Evolutionary conservation across 2,888 invertebrate genomes (phyloP).

Genomic region (Eustalomyia histrio): DNA sequence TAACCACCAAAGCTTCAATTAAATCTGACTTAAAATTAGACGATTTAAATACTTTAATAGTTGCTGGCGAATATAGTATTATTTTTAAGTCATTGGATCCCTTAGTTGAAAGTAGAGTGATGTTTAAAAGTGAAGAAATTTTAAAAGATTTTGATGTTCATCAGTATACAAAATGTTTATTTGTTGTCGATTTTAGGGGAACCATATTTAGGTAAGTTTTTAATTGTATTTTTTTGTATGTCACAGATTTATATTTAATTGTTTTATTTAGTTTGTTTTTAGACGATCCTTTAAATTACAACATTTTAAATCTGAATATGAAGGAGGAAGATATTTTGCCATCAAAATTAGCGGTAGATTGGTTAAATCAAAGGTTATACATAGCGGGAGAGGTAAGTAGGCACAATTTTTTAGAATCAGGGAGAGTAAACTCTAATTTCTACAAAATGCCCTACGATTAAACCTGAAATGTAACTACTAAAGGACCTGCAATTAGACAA

Average conservation of each 20-base stretch:
- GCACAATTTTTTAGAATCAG: background rate
- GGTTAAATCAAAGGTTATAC: slow-evolving; percentile 92
- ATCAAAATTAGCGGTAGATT: slow-evolving; percentile 89
- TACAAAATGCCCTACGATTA: too few species aligned
- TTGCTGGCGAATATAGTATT: slow-evolving; percentile 69
- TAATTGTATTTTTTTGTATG: background rate
- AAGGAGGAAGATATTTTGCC: slow-evolving; percentile 83
- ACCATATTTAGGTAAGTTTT: slow-evolving; percentile 81
- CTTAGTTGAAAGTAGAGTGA: slow-evolving; percentile 68
- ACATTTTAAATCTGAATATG: slow-evolving; percentile 82
- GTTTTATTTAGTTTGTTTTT: slow-evolving; percentile 49
- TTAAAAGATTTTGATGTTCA: slow-evolving; percentile 87
- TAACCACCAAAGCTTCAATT: slow-evolving; percentile 82
- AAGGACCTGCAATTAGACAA: too few species aligned
- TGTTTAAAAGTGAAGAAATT: slow-evolving; percentile 73
- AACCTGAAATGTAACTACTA: background rate
- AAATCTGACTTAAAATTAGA: slow-evolving; percentile 26
- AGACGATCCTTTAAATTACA: slow-evolving; percentile 65
- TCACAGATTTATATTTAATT: background rate
- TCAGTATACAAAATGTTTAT: slow-evolving; percentile 86
- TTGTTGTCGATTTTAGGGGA: slow-evolving; percentile 87
- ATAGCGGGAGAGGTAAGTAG: slow-evolving; percentile 85
- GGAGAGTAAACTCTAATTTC: background rate
- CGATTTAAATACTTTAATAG: slow-evolving; percentile 64
- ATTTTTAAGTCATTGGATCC: slow-evolving; percentile 70